A percentile compares a stretch with the other conserved stretches of the same genome.
Evolutionary conservation across 2,888 invertebrate genomes (phyloP).

Genomic region (Willowsia nigromaculata): DNA sequence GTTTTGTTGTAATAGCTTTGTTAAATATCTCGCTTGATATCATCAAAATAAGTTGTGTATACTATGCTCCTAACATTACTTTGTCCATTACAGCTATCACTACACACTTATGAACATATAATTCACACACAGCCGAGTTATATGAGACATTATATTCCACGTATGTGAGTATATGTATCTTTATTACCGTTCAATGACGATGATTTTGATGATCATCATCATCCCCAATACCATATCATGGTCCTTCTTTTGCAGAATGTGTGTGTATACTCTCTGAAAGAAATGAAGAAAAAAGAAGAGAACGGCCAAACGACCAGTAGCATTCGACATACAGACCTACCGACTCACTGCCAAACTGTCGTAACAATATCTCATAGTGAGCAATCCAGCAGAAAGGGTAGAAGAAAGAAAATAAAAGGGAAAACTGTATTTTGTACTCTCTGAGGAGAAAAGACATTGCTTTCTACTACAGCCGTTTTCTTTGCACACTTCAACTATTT

Average conservation of each 20-base stretch:
- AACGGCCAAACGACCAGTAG: not conserved
- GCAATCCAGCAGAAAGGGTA: slow-evolving; percentile 43
- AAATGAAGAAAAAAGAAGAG: not conserved
- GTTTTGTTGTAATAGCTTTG: slow-evolving; percentile 62
- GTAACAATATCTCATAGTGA: slow-evolving; percentile 57
- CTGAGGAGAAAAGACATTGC: not conserved
- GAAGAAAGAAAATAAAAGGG: not conserved
- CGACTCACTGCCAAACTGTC: slow-evolving; percentile 54
- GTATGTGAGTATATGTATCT: slow-evolving; percentile 26
- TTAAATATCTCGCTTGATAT: slow-evolving; percentile 58
- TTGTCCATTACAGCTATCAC: not conserved
- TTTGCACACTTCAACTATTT: slow-evolving; percentile 38
- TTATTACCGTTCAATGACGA: slow-evolving; percentile 45
- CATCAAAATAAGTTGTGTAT: slow-evolving; percentile 47
- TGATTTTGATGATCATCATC: not conserved
- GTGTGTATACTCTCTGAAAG: not conserved
- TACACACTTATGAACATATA: slow-evolving; percentile 2
- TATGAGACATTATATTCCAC: not conserved
- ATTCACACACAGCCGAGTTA: not conserved
- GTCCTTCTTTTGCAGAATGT: not conserved
- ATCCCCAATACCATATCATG: not conserved
- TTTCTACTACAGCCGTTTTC: slow-evolving; percentile 10
- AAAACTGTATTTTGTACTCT: not conserved
- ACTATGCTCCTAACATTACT: not conserved
- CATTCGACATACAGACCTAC: slow-evolving; percentile 41